Evolutionary conservation across 2,113 vertebrate species (phyloP), one percentile per base, ranked within the genome.

Genomic region (Bombycilla garrulus): DNA sequence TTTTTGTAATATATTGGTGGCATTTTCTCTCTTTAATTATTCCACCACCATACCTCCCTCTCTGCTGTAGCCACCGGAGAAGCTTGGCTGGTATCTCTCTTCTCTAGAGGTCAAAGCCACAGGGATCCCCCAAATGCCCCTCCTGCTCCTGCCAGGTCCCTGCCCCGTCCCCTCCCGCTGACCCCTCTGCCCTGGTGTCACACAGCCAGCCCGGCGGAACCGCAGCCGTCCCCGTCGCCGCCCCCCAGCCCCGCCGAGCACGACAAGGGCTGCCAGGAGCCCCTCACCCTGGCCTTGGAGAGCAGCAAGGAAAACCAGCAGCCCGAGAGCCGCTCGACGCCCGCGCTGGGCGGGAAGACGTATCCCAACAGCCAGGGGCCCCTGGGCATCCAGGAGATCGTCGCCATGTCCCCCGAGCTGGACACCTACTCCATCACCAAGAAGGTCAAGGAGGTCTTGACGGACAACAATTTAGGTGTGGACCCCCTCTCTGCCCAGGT

Each of bases 351-450:
- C 4, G 98, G 98, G 12, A 99, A 99, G 96, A 74, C 80, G 1
- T 96, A 93, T 25, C 84, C 98, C 23, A 97, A 97, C 96, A 97
- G 95, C 92, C 98, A 98, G 54, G 98, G 98, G 24, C 92, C 98
- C 0, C 86, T 99, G 53, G 99, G 99, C 90, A 99, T 99, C 97
- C 99, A 99, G 98, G 99, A 99, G 96, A 98, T 99, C 3, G 99
- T 99, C 33, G 99, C 99, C 96, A 98, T 99, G 98, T 99, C 99
- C 54, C 98, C 99, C 0, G 99, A 99, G 96, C 97, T 99, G 79
- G 99, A 99, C 98, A 99, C 99, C 1, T 99, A 99, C 65, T 97
- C 98, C 97, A 99, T 99, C 97, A 99, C 99, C 95, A 99, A 99
- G 98, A 99, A 98, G 92, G 99, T 99, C 95, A 99, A 99, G 95